Evolutionary conservation across 2,888 invertebrate species (phyloP).

Genomic region (Synergus itoensis): DNA sequence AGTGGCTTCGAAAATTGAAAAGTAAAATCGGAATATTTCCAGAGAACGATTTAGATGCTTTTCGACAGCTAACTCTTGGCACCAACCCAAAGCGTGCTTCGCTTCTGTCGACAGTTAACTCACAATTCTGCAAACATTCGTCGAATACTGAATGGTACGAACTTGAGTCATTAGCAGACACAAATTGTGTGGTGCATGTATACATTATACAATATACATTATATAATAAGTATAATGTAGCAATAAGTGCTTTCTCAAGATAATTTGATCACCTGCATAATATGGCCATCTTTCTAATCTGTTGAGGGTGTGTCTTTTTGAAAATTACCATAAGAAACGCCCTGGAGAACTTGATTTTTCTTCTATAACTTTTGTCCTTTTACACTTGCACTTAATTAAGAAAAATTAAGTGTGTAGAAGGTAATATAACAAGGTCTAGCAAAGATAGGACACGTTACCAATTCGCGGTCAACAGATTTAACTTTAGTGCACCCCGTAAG

Average conservation of each 20-base stretch:
- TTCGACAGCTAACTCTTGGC: slow-evolving; percentile 8
- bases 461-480: slow-evolving; percentile 32
- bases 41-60: slow-evolving; percentile 7
- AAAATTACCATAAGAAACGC: too few species aligned
- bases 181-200: not conserved
- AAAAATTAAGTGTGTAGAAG: not conserved
- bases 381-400: not conserved
- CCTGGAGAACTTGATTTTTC: too few species aligned
- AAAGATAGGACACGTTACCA: slow-evolving; percentile 20
- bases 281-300: too few species aligned
- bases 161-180: not conserved
- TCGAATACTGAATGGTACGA: slow-evolving; percentile 9
- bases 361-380: too few species aligned
- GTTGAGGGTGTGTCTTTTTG: too few species aligned
- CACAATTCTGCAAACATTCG: slow-evolving; percentile 11
- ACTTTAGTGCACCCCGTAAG: slow-evolving; percentile 5
- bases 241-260: too few species aligned
- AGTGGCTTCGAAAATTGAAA: not conserved
- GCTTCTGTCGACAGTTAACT: slow-evolving; percentile 26
- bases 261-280: too few species aligned
- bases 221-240: too few species aligned
- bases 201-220: not conserved
- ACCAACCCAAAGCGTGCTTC: slow-evolving; percentile 18
- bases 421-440: not conserved
- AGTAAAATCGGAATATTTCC: slow-evolving; percentile 17